These are phyloP conservation scores for Bovichtus variegatus DNA, from an alignment of 2,797 vertebrate genomes.

Conservation along the genomic window DNA sequence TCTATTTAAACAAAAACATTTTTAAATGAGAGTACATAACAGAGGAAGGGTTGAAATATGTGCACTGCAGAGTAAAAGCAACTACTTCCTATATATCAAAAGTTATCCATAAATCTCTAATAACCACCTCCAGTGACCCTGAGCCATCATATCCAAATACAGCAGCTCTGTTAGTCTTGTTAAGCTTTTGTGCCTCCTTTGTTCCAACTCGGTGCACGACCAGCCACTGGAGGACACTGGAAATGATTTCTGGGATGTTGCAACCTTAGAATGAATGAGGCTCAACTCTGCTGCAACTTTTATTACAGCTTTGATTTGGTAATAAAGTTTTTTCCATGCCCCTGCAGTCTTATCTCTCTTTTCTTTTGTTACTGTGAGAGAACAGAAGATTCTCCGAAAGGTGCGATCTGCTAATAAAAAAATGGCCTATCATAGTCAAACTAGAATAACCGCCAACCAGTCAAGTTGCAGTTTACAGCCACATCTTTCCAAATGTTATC, in stretches of 20 bases:
- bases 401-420: background rate
- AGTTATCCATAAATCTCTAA: background rate
- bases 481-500: too few relatives aligned
- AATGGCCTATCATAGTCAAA: background rate
- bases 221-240: background rate
- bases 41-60: background rate
- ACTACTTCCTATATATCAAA: background rate
- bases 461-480: too few relatives aligned
- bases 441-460: too few relatives aligned
- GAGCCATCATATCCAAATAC: slow-evolving; percentile 6
- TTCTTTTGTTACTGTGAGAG: background rate
- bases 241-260: slow-evolving; percentile 26
- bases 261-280: slow-evolving; percentile 13
- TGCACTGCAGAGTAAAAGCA: background rate
- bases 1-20: too few relatives aligned
- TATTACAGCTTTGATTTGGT: slow-evolving; percentile 22
- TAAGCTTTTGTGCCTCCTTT: slow-evolving; percentile 7
- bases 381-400: background rate
- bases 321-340: background rate
- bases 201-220: slow-evolving; percentile 11
- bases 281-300: slow-evolving; percentile 27
- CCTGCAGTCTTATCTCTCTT: background rate
- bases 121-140: background rate
- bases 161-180: background rate
- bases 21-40: background rate